phyloP scores from a whole-genome alignment of 2,113 vertebrate genomes.

The Lethenteron camtschaticum region DNA sequence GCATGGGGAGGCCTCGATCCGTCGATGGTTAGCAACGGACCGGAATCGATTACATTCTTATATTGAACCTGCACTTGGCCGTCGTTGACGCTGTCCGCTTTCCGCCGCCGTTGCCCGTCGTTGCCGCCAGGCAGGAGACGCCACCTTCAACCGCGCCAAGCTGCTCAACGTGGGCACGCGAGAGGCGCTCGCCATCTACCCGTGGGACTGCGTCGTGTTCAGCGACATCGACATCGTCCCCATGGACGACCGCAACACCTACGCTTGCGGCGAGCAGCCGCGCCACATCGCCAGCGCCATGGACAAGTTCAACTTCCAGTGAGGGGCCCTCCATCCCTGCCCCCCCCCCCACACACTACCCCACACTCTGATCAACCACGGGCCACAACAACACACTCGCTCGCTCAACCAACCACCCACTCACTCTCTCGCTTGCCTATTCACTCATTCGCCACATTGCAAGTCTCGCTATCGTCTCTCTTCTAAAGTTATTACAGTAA shows the following conservation, averaged over 20 bases:
- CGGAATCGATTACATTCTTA: background rate
- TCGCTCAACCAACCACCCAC: background rate
- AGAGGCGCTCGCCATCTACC: conserved; percentile 46
- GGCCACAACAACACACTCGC: background rate
- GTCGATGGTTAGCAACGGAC: background rate
- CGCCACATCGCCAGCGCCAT: conserved; percentile 43
- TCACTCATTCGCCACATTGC: too few relatives aligned
- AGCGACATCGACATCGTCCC: conserved; percentile 50
- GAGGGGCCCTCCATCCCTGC: conserved; percentile 6
- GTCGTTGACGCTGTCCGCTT: background rate
- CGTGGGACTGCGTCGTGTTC: conserved; percentile 48
- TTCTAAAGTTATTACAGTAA: too few relatives aligned
- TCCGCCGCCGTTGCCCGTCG: background rate
- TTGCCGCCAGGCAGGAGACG: conserved; percentile 24
- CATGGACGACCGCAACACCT: conserved; percentile 36
- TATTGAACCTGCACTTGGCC: background rate
- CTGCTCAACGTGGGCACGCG: conserved; percentile 40
- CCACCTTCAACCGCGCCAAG: conserved; percentile 37
- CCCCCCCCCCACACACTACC: background rate
- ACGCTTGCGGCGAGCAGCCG: conserved; percentile 31
- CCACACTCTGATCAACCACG: background rate
- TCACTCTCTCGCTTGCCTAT: background rate
- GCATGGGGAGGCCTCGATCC: background rate
- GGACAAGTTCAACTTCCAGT: conserved; percentile 56
- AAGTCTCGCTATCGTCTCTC: too few relatives aligned